Evolutionary conservation across 2,113 vertebrate genomes (phyloP), one percentile per base, ranked within the genome.

Genomic region (Sphyrna mokarran): DNA sequence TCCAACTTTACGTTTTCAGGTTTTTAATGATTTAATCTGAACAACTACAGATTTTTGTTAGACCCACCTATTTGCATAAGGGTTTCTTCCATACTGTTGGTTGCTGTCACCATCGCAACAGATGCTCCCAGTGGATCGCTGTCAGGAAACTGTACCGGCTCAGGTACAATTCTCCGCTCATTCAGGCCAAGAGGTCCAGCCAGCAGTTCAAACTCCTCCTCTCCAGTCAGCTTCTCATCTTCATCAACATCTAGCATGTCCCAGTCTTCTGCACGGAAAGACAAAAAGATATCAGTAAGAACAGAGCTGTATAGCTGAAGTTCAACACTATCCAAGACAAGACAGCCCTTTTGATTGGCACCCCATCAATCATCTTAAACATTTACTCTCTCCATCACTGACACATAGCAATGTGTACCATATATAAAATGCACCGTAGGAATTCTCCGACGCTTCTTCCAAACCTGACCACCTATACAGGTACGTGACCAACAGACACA

Each of bases 31-130:
- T 29, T 23, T 5, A 11, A 43, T 72, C 13, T 48, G 1, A 95
- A 76, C 43, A 54, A 72, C 48, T 43, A 26, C 37, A 43, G 13
- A 76, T 40, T 72, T 18, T 54, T 18, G 40, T 95, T 95, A 3
- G 4, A 96, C 95, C 26, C 20, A 99, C 99, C 99, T 97, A 99
- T 99, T 96, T 99, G 99, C 97, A 99, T 98, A 48, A 99, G 76
- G 0, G 99, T 99, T 96, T 99, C 99, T 96, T 99, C 99, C 99
- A 99, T 99, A 96, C 98, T 99, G 97, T 99, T 99, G 96, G 99
- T 98, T 96, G 99, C 99, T 0, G 99, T 99, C 96, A 99, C 98
- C 99, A 99, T 99, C 86, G 99, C 99, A 16, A 99, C 97, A 0
- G 99, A 99, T 72, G 99, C 99, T 69, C 99, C 99, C 9, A 99